phyloP scores from a whole-genome alignment of 2,888 invertebrate species.

The Drosophila peninsularis region DNA sequence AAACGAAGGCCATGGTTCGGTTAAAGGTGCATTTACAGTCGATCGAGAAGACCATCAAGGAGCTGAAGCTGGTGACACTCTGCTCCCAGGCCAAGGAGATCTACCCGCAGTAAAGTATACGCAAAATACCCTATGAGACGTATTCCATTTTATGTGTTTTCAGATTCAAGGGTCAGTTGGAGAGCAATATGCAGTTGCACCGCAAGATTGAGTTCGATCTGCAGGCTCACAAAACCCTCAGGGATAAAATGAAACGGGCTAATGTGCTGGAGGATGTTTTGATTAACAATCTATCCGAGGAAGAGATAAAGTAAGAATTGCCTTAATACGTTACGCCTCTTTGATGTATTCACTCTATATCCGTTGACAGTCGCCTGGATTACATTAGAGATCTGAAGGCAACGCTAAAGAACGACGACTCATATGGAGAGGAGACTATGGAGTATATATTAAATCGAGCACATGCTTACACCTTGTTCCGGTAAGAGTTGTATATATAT shows the following conservation, averaged over 20 bases:
- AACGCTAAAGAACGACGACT: conserved; percentile 52
- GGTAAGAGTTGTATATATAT: conserved; percentile 55
- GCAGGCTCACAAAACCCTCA: conserved; percentile 61
- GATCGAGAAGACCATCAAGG: conserved; percentile 80
- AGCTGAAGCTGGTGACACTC: conserved; percentile 80
- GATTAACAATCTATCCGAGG: conserved; percentile 78
- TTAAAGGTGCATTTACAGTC: conserved; percentile 73
- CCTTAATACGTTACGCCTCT: not conserved
- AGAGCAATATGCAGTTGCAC: conserved; percentile 76
- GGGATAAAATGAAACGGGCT: conserved; percentile 69
- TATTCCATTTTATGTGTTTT: not conserved
- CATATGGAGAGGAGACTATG: conserved; percentile 49
- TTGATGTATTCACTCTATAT: not conserved
- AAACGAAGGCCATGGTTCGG: conserved; percentile 80
- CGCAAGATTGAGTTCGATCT: conserved; percentile 68
- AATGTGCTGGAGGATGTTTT: conserved; percentile 68
- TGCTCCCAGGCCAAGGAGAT: conserved; percentile 81
- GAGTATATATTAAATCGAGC: conserved; percentile 70
- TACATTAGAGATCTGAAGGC: conserved; percentile 68
- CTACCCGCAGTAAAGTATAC: conserved; percentile 77
- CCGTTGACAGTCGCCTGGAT: conserved; percentile 64
- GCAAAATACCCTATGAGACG: too few species aligned
- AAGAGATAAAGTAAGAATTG: conserved; percentile 74
- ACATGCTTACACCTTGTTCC: conserved; percentile 70
- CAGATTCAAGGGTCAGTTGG: conserved; percentile 77